Conservation (phyloP, 2,888 invertebrate species). For the Idaea biselata region DNA sequence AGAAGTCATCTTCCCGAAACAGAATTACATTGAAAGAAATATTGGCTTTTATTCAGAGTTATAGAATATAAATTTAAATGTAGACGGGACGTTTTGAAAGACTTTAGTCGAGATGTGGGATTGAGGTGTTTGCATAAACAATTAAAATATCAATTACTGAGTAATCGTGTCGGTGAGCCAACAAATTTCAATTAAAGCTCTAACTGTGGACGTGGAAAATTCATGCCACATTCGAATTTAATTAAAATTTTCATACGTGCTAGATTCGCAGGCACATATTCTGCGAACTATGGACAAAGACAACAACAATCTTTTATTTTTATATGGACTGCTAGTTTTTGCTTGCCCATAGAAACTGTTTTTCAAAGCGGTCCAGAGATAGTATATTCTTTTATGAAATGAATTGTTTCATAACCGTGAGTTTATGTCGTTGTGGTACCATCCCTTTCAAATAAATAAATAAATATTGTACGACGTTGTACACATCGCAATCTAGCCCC, state of each 20-base stretch:
- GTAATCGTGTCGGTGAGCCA: constrained; percentile 49
- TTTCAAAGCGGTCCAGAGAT: neutral
- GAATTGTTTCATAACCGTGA: neutral
- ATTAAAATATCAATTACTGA: constrained; percentile 57
- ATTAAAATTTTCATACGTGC: constrained; percentile 50
- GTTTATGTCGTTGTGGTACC: too few species aligned
- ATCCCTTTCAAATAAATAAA: too few species aligned
- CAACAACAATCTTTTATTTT: constrained; percentile 26
- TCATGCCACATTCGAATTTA: constrained; percentile 48
- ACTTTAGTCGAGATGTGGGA: constrained; percentile 6
- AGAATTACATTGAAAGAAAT: constrained; percentile 45
- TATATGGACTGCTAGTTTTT: constrained; percentile 8
- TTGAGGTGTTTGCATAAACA: constrained; percentile 46
- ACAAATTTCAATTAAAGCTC: constrained; percentile 58
- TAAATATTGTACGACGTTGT: too few species aligned
- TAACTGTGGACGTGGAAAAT: constrained; percentile 54
- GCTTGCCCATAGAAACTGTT: neutral
- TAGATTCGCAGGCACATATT: constrained; percentile 30
- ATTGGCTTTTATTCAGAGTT: constrained; percentile 17
- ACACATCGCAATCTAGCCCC: too few species aligned
- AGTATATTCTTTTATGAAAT: neutral
- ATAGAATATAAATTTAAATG: constrained; percentile 17
- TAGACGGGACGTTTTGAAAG: constrained; percentile 14
- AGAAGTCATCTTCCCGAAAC: constrained; percentile 54
- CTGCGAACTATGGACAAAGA: constrained; percentile 13